These are phyloP conservation scores for Cyclina sinensis DNA, from an alignment of 1,140 invertebrate genomes.

Conservation along the genomic window DNA sequence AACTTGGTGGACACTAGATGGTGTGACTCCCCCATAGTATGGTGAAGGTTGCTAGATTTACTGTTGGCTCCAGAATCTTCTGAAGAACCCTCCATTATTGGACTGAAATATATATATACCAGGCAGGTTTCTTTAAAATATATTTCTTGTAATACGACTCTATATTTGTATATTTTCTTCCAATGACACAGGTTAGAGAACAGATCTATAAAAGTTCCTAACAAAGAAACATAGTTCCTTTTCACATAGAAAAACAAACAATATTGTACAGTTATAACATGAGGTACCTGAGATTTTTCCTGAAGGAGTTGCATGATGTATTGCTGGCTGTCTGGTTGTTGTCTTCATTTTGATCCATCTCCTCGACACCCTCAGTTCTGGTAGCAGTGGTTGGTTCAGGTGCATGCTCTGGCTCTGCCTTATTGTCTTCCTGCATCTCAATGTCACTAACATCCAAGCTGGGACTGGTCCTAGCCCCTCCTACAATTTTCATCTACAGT, in stretches of 20 bases:
- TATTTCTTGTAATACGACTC: too few species aligned
- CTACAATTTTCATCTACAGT: not conserved
- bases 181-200: too few species aligned
- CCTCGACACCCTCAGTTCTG: not conserved
- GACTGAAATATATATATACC: slow-evolving; percentile 75
- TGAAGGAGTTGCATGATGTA: slow-evolving; percentile 21
- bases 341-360: not conserved
- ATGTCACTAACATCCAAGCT: slow-evolving; percentile 37
- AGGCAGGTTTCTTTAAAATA: too few species aligned
- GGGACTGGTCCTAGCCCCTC: slow-evolving; percentile 27
- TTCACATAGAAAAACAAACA: too few species aligned
- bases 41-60: slow-evolving; percentile 13
- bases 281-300: slow-evolving; percentile 60
- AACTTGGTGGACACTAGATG: not conserved
- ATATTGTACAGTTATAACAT: not conserved
- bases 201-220: too few species aligned
- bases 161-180: too few species aligned
- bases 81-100: slow-evolving; percentile 81
- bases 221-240: too few species aligned
- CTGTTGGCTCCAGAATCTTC: slow-evolving; percentile 71
- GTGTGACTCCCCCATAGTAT: not conserved
- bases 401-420: not conserved
- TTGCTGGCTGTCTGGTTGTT: slow-evolving; percentile 23
- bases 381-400: not conserved
- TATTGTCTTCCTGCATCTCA: slow-evolving; percentile 20